Evolutionary conservation across 1,140 invertebrate genomes (phyloP).

Genomic region (Zophobas morio): DNA sequence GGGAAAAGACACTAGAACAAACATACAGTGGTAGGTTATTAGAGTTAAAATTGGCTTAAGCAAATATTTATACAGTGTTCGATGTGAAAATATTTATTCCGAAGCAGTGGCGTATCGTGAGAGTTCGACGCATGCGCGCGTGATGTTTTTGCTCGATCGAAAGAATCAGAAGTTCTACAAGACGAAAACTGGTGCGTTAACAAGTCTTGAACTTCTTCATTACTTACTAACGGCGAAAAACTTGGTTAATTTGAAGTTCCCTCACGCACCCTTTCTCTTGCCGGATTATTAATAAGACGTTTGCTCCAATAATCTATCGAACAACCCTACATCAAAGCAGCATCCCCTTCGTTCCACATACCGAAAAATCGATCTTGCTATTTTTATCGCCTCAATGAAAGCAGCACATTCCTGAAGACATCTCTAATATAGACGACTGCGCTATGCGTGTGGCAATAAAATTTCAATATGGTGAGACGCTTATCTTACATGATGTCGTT

Average conservation of each 20-base stretch:
- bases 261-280: conserved; percentile 9
- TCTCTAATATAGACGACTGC: conserved; percentile 15
- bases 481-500: background rate
- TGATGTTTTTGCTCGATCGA: too few species aligned
- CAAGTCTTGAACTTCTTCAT: too few species aligned
- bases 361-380: conserved; percentile 36
- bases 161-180: background rate
- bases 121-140: background rate
- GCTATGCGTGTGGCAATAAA: conserved; percentile 19
- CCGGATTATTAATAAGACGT: conserved; percentile 39
- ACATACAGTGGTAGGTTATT: conserved; percentile 33
- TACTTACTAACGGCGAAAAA: background rate
- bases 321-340: conserved; percentile 23
- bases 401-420: conserved; percentile 17
- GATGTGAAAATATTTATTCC: conserved; percentile 27
- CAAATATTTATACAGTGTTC: conserved; percentile 27
- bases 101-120: conserved; percentile 7
- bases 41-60: conserved; percentile 36
- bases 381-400: conserved; percentile 22
- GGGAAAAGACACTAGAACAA: conserved; percentile 26
- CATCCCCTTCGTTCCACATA: conserved; percentile 14
- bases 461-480: conserved; percentile 2
- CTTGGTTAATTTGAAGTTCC: conserved; percentile 9
- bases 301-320: conserved; percentile 33
- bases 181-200: background rate